Evolutionary conservation across 2,888 invertebrate genomes (phyloP).

Genomic region (Phyto melanocephala): DNA sequence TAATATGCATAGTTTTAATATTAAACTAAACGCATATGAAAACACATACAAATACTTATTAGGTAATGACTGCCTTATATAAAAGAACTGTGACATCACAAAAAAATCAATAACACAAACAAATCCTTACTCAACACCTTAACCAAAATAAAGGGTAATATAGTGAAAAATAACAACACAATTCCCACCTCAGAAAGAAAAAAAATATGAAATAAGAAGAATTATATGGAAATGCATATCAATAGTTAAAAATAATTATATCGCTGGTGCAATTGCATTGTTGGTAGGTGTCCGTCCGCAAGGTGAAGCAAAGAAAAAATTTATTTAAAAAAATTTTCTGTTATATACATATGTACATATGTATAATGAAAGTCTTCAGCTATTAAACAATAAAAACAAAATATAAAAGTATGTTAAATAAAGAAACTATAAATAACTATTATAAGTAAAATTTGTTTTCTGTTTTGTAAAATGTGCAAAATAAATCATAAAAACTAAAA

Average conservation of each 20-base stretch:
- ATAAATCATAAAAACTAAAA: conserved; percentile 7
- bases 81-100: conserved; percentile 33
- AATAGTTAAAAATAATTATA: conserved; percentile 28
- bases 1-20: too few relatives aligned
- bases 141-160: neutral
- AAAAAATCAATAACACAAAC: conserved; percentile 35
- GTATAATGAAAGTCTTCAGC: conserved; percentile 42
- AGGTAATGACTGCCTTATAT: neutral
- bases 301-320: conserved; percentile 39
- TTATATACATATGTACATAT: neutral
- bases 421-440: conserved; percentile 3
- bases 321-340: neutral
- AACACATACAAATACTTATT: too few relatives aligned
- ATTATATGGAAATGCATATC: conserved; percentile 12
- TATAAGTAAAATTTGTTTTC: neutral
- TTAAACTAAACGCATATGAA: too few relatives aligned
- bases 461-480: neutral
- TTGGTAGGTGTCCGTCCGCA: conserved; percentile 20
- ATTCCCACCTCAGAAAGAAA: conserved; percentile 37
- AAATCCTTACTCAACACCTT: neutral
- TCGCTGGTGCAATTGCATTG: conserved; percentile 44
- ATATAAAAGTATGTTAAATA: conserved; percentile 43
- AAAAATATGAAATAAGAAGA: neutral
- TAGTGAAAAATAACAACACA: conserved; percentile 15
- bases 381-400: neutral